phyloP scores from a whole-genome alignment of 2,797 vertebrate species.

The Halcyon chelicuti region DNA sequence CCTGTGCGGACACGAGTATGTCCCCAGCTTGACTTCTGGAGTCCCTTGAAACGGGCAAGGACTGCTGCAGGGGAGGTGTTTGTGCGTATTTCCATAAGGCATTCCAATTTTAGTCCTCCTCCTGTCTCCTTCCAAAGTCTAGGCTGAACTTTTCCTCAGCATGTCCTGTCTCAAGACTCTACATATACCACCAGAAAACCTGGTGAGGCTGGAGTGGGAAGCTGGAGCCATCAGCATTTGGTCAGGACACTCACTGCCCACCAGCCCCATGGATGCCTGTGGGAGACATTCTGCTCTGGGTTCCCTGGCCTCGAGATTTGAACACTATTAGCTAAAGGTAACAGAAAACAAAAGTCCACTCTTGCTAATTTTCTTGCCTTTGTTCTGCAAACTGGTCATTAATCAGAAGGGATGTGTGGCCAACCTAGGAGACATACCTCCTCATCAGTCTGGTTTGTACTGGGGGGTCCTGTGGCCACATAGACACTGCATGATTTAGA shows the following conservation, averaged over 20 bases:
- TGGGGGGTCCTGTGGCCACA: background rate
- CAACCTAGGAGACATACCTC: too few species aligned
- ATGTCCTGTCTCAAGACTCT: background rate
- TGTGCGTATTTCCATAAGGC: background rate
- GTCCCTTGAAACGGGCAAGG: background rate
- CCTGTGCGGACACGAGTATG: rapidly evolving
- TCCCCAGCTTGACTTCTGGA: background rate
- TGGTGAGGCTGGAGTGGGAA: background rate
- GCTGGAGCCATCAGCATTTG: background rate
- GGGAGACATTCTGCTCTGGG: background rate
- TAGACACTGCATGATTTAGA: background rate
- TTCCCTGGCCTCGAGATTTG: background rate
- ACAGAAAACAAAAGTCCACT: background rate
- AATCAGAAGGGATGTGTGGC: background rate
- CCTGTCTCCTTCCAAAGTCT: background rate
- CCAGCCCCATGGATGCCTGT: background rate
- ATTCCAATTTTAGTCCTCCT: background rate
- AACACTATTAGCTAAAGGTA: background rate
- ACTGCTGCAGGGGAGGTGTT: background rate
- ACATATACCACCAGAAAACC: background rate
- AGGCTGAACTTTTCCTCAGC: background rate
- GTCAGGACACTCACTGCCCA: background rate
- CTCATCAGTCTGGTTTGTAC: background rate
- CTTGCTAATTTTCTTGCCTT: background rate
- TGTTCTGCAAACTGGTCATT: background rate